Evolutionary conservation across 1,140 invertebrate genomes (phyloP).

Genomic region (Drosophila sproati): DNA sequence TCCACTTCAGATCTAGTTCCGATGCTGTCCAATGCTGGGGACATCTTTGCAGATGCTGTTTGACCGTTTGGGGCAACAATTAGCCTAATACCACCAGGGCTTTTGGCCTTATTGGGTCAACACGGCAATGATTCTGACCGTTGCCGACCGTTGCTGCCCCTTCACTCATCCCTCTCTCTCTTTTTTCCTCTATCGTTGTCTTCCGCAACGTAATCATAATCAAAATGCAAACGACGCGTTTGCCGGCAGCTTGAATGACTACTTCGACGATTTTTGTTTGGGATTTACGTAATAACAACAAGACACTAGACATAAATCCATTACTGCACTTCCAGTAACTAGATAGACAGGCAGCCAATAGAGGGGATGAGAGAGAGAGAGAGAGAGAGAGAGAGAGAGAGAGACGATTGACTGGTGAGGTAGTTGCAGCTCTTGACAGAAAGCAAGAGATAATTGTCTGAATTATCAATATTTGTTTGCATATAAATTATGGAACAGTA

Average conservation of each 20-base stretch:
- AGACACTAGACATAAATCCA: slow-evolving; percentile 31
- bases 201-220: slow-evolving; percentile 39
- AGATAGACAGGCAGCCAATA: background rate
- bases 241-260: background rate
- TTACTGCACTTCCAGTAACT: slow-evolving; percentile 14
- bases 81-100: slow-evolving; percentile 74
- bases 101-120: slow-evolving; percentile 72
- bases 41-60: slow-evolving; percentile 59
- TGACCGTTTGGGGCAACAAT: slow-evolving; percentile 54
- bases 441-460: too few relatives aligned
- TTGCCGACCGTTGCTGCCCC: background rate
- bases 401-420: too few relatives aligned
- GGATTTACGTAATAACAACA: slow-evolving; percentile 57
- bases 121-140: background rate
- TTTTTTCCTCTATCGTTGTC: too few relatives aligned
- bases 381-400: too few relatives aligned
- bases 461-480: too few relatives aligned
- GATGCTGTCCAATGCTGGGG: slow-evolving; percentile 10
- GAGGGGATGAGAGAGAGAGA: too few relatives aligned
- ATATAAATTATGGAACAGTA: too few relatives aligned
- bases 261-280: slow-evolving; percentile 35
- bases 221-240: slow-evolving; percentile 36
- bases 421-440: too few relatives aligned
- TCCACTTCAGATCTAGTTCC: slow-evolving; percentile 12
- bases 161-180: too few relatives aligned